Evolutionary conservation across 1,140 invertebrate genomes (phyloP).

Genomic region (Trichonephila clavipes): DNA sequence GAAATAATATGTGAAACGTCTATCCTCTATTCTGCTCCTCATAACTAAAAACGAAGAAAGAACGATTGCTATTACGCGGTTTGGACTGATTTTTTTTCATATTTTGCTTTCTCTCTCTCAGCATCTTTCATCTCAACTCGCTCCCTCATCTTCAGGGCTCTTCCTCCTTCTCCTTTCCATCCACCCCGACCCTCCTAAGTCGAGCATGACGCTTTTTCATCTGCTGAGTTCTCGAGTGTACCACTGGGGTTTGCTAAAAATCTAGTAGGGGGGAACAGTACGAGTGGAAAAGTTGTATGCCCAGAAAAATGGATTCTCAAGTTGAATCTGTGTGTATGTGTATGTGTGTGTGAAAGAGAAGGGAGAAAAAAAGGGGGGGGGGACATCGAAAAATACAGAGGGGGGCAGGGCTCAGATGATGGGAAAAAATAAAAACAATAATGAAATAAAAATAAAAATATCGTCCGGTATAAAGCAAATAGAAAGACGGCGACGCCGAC

Average conservation of each 20-base stretch:
- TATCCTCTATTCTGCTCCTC: background rate
- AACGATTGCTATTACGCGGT: slow-evolving; percentile 55
- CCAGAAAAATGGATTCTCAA: slow-evolving; percentile 57
- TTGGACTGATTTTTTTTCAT: slow-evolving; percentile 4
- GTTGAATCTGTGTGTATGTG: slow-evolving; percentile 11
- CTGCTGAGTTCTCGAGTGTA: slow-evolving; percentile 62
- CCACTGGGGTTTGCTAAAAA: background rate
- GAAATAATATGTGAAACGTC: slow-evolving; percentile 44
- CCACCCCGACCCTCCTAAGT: background rate
- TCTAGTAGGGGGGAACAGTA: background rate
- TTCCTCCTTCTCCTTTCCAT: background rate
- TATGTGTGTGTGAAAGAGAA: background rate
- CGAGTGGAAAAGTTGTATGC: slow-evolving; percentile 32
- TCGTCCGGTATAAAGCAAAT: slow-evolving; percentile 60
- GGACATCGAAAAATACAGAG: background rate
- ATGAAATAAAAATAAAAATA: slow-evolving; percentile 54
- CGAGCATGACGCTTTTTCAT: slow-evolving; percentile 47
- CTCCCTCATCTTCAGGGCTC: background rate
- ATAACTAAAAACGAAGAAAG: slow-evolving; percentile 31
- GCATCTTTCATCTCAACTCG: slow-evolving; percentile 50
- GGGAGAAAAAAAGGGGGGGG: background rate
- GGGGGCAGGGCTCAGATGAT: slow-evolving; percentile 10
- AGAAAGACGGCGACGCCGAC: slow-evolving; percentile 40
- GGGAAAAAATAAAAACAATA: slow-evolving; percentile 38
- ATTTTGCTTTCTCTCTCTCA: slow-evolving; percentile 17